Base-by-base conservation (phyloP, 2,888 invertebrate species). In the Synergus gifuensis region DNA sequence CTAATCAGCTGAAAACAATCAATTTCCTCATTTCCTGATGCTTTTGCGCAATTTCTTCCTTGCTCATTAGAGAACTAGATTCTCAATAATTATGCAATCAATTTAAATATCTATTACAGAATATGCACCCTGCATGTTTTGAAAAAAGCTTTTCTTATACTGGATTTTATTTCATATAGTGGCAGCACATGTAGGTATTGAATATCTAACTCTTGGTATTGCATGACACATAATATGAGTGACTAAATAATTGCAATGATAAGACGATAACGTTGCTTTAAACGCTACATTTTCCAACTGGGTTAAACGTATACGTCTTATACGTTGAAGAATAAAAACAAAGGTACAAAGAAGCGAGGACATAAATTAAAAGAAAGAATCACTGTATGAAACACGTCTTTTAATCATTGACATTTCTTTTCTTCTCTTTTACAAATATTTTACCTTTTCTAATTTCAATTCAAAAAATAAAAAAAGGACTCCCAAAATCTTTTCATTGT, bases 281-380 rank as follows among this genome's bases (percentile, higher is more conserved):
- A 4, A 11, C 36, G 49, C 49, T 54, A 36, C 40, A 3, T 60
- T 60, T 60, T 28, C 9, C 28, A 73, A 54, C n/a, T 54, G 49
- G 49, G 73, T 73, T 73, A 73, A 73, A 73, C 54, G 73, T 12
- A 73, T 16, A 73, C 36, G 36, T n/a, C 5, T 36, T 36, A 9
- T 0, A 11, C 3, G n/a, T 54, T 8, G 28, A 11, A 73, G 40
- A 73, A 54, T 36, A 44, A 16, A 42, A n/a, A n/a, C 0, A n/a
- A 9, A 54, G 54, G n/a, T 54, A 54, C 54, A 54, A 54, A 54
- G n/a, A n/a, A 9, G 7, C 8, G n/a, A 54, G n/a, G n/a, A 2
- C n/a, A 54, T 8, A 18, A 9, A 9, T 54, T 8, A 54, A 54
- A 54, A 8, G n/a, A 54, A 54, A n/a, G 8, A 54, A 54, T 54